Base-by-base conservation (phyloP, 2,113 vertebrate genomes). In the Panthera leo region DNA sequence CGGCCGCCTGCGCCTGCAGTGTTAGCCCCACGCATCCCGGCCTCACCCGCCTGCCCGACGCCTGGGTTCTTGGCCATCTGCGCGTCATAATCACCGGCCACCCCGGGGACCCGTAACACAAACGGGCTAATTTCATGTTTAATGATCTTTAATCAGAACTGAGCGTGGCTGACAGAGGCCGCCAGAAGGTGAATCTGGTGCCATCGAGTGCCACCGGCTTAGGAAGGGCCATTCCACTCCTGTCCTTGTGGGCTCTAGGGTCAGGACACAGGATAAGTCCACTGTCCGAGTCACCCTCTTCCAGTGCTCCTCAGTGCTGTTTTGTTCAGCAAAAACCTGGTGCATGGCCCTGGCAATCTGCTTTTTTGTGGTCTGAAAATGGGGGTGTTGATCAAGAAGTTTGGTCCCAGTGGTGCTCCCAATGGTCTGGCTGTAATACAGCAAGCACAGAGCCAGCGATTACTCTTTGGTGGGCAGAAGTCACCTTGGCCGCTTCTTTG, bases 91-190 rank as follows among this genome's bases (percentile, higher is more conserved):
- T 99, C 98, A 98, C 98, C 5, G 86, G 98, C 96, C 87, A 97
- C 99, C 98, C 91, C 0, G 76, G 99, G 98, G 99, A 99, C 97
- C 98, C 96, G 53, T 98, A 98, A 98, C 98, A 98, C 98, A 98
- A 99, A 99, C 7, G 97, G 98, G 98, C 98, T 99, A 98, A 99
- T 99, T 99, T 99, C 98, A 98, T 99, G 98, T 99, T 98, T 99
- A 99, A 99, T 98, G 99, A 99, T 98, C 98, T 99, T 99, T 99
- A 99, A 99, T 99, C 98, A 99, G 98, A 98, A 98, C 98, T 21
- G 97, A 98, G 98, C 86, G 85, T 68, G 95, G 98, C 98, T 98
- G 98, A 96, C 98, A 98, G 97, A 97, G 98, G 98, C 97, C 39
- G 78, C 98, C 98, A 98, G 98, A 98, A 99, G 98, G 98, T 98